These are phyloP conservation scores for Rutpela maculata DNA, from an alignment of 2,888 invertebrate genomes.

Conservation along the genomic window DNA sequence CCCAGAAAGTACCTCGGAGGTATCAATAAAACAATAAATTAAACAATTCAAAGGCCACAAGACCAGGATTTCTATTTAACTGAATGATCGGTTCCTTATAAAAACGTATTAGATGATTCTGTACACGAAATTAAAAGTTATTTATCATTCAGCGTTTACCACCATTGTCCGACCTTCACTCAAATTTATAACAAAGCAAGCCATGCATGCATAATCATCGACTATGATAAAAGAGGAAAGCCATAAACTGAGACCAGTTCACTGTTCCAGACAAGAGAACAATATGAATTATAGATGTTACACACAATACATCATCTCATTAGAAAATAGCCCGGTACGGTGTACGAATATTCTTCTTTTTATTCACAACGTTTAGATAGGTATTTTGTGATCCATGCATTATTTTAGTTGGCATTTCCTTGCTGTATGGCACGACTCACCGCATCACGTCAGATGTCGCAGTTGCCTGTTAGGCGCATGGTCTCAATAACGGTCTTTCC, in stretches of 20 bases:
- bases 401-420: no score
- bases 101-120: not conserved
- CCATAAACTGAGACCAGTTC: constrained; percentile 2
- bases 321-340: constrained; percentile 8
- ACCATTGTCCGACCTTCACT: constrained; percentile 24
- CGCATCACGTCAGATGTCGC: no score
- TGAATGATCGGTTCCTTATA: not conserved
- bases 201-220: constrained; percentile 35
- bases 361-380: no score
- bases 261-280: constrained; percentile 33
- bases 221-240: constrained; percentile 27
- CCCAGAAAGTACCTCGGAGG: no score
- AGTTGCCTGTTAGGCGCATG: no score
- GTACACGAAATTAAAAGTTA: constrained; percentile 27
- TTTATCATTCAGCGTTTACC: constrained; percentile 8
- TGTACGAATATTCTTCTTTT: not conserved
- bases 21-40: no score
- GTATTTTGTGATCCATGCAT: no score
- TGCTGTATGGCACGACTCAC: no score
- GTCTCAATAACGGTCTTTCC: no score
- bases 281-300: constrained; percentile 36
- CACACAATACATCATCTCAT: constrained; percentile 21
- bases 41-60: not conserved
- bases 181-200: constrained; percentile 38
- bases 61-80: not conserved